Conservation (phyloP, 1,140 invertebrate genomes). For the Macrosteles quadrilineatus region DNA sequence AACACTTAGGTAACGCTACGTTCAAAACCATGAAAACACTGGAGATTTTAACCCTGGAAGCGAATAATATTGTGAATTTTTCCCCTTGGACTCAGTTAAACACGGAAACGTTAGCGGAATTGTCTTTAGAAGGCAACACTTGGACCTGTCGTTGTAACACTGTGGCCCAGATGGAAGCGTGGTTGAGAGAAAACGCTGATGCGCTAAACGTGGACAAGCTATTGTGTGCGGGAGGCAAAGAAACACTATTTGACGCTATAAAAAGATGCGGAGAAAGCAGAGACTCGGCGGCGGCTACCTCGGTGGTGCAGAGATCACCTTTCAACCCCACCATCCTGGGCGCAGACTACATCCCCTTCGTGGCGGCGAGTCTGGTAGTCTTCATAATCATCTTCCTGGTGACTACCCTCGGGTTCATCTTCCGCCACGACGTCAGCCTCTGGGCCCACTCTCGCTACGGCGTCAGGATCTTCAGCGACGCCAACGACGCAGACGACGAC, state of each 20-base stretch:
- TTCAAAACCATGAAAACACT: constrained; percentile 53
- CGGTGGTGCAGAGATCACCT: constrained; percentile 60
- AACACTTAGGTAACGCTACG: constrained; percentile 52
- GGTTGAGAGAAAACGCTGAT: constrained; percentile 62
- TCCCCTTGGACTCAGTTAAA: constrained; percentile 60
- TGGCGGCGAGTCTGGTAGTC: constrained; percentile 72
- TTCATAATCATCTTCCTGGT: constrained; percentile 68
- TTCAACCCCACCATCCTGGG: constrained; percentile 57
- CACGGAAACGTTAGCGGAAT: constrained; percentile 57
- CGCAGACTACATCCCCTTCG: constrained; percentile 68
- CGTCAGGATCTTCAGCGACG: constrained; percentile 66
- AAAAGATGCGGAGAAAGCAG: constrained; percentile 62
- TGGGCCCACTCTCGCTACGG: constrained; percentile 75
- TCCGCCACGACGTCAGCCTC: constrained; percentile 70
- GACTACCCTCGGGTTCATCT: constrained; percentile 70
- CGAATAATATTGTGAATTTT: constrained; percentile 55
- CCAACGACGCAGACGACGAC: constrained; percentile 60
- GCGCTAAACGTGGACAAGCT: constrained; percentile 58
- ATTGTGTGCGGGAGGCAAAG: constrained; percentile 55
- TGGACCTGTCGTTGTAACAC: constrained; percentile 74
- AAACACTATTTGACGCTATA: constrained; percentile 60
- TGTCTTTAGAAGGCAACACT: constrained; percentile 67
- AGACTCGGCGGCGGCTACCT: constrained; percentile 62
- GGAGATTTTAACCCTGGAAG: constrained; percentile 53
- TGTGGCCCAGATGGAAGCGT: constrained; percentile 62